Conservation (phyloP, 2,888 invertebrate species). For the Epiblema foenella region DNA sequence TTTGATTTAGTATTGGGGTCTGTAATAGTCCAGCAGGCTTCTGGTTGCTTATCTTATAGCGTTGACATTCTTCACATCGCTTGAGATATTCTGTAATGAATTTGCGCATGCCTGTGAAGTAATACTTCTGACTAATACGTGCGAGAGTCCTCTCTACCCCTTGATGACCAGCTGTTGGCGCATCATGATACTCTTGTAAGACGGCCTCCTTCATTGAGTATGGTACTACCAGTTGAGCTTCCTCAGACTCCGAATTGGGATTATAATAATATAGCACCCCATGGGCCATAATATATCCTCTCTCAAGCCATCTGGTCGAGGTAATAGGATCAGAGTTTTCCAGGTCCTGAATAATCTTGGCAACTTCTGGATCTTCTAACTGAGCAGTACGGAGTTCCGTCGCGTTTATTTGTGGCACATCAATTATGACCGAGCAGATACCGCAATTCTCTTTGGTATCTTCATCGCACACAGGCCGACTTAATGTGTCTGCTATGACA, state of each 20-base stretch:
- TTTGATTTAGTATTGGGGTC: conserved; percentile 43
- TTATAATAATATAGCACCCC: conserved; percentile 19
- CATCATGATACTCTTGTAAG: conserved; percentile 15
- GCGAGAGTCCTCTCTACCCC: conserved; percentile 36
- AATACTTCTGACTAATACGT: conserved; percentile 43
- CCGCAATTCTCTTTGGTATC: background rate
- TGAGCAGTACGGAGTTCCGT: conserved; percentile 22
- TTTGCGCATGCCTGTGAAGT: conserved; percentile 46
- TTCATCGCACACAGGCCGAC: conserved; percentile 48
- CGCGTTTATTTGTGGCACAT: conserved; percentile 9
- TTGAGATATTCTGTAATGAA: conserved; percentile 37
- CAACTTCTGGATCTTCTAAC: conserved; percentile 28
- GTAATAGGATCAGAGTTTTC: background rate
- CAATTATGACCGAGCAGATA: conserved; percentile 15
- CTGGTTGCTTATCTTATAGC: conserved; percentile 47
- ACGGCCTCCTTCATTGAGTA: conserved; percentile 9
- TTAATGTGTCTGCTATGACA: conserved; percentile 62
- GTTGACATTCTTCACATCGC: conserved; percentile 31
- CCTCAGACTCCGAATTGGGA: conserved; percentile 26
- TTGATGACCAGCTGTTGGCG: conserved; percentile 32
- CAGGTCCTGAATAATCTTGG: conserved; percentile 31
- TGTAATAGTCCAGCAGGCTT: conserved; percentile 47
- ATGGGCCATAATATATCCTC: conserved; percentile 6
- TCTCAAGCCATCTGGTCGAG: conserved; percentile 12
- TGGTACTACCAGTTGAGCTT: conserved; percentile 28